Evolutionary conservation across 2,113 vertebrate species (phyloP).

Genomic region (Diadophis punctatus): DNA sequence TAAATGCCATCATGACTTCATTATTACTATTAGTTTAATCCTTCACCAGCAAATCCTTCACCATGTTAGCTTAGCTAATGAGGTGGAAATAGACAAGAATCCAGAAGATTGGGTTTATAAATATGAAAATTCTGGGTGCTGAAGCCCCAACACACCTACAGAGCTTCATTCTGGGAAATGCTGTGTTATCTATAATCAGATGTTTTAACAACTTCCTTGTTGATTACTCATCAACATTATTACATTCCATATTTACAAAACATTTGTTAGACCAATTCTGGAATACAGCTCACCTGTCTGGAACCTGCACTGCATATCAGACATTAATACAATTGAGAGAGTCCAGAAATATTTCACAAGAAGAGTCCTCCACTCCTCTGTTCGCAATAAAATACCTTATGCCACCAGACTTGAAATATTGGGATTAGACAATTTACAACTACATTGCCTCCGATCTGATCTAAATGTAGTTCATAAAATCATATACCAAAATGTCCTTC

Average conservation of each 20-base stretch:
- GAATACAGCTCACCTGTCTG: too few species aligned
- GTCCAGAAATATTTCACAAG: too few species aligned
- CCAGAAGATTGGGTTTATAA: not conserved
- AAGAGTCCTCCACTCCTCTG: too few species aligned
- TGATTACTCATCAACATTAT: not conserved
- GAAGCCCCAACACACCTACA: not conserved
- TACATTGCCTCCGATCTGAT: too few species aligned
- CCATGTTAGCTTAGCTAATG: not conserved
- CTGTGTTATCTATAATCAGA: not conserved
- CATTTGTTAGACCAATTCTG: too few species aligned
- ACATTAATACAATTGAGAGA: too few species aligned
- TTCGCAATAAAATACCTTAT: too few species aligned
- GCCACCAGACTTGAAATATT: too few species aligned
- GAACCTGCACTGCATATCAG: too few species aligned
- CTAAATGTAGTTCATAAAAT: too few species aligned
- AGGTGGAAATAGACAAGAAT: not conserved
- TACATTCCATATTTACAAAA: not conserved
- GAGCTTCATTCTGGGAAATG: not conserved
- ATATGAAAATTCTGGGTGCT: not conserved
- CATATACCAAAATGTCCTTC: too few species aligned
- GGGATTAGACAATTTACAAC: too few species aligned
- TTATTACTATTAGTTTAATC: not conserved
- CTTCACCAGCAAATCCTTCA: not conserved
- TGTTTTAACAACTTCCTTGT: not conserved
- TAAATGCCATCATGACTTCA: not conserved